phyloP scores from a whole-genome alignment of 2,113 vertebrate genomes.

The Charadrius vociferus region DNA sequence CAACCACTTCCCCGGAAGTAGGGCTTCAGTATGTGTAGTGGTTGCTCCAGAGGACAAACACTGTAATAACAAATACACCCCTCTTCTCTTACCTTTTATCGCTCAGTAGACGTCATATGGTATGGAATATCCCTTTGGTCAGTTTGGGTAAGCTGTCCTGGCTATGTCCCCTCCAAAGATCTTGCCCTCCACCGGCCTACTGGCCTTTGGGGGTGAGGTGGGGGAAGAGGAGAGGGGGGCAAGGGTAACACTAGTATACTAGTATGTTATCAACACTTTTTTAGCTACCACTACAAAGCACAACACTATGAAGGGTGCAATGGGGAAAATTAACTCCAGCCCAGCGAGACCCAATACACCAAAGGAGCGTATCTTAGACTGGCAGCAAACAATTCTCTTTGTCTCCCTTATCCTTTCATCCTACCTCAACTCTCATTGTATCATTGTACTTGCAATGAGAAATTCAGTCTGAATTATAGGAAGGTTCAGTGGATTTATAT shows the following conservation, averaged over 20 bases:
- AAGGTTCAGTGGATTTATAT: background rate
- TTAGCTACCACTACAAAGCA: background rate
- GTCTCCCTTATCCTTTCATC: background rate
- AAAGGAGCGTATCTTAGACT: background rate
- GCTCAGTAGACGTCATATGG: background rate
- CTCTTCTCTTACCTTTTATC: background rate
- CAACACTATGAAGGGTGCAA: background rate
- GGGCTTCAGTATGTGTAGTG: accelerated
- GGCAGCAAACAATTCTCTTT: background rate
- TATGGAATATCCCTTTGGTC: background rate
- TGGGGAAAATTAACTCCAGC: background rate
- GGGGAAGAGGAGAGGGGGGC: no score
- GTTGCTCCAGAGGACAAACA: background rate
- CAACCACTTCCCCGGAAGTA: background rate
- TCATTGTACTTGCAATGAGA: background rate
- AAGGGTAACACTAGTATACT: no score
- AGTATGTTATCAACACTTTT: background rate
- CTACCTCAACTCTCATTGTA: background rate
- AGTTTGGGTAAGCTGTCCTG: background rate
- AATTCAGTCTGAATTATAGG: background rate
- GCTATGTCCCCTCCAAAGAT: accelerated
- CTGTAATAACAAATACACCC: background rate
- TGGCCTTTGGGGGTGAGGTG: no score
- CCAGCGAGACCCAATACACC: background rate
- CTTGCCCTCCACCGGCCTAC: background rate